phyloP scores from a whole-genome alignment of 2,797 vertebrate species.

The Pipistrellus nathusii region DNA sequence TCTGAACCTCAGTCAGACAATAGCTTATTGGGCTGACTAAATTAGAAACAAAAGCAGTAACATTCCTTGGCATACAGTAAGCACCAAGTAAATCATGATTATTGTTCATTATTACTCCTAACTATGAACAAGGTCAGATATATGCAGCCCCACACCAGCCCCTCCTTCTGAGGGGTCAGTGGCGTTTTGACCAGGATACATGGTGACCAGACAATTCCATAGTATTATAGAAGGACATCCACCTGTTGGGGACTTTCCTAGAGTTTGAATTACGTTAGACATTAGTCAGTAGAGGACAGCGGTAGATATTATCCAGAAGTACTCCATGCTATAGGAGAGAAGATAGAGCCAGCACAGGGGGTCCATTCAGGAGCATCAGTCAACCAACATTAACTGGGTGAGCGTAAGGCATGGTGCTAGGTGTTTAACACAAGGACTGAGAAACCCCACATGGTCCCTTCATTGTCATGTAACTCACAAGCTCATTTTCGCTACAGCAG shows the following conservation, averaged over 20 bases:
- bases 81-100: not conserved
- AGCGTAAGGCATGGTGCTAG: not conserved
- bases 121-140: not conserved
- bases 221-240: not conserved
- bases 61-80: not conserved
- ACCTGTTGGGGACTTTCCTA: not conserved
- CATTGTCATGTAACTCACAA: not conserved
- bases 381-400: not conserved
- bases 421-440: not conserved
- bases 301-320: not conserved
- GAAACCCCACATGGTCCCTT: not conserved
- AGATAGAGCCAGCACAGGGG: not conserved
- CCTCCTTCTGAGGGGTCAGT: not conserved
- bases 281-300: not conserved
- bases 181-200: not conserved
- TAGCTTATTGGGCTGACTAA: not conserved
- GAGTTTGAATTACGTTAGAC: not conserved
- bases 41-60: not conserved
- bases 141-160: not conserved
- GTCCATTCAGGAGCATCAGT: no score
- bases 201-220: not conserved
- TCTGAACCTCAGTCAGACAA: not conserved
- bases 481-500: not conserved
- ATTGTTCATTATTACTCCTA: not conserved
- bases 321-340: not conserved